Evolutionary conservation across 2,888 invertebrate species (phyloP), one percentile per base, ranked within the genome.

Genomic region (Dasypolia templi): DNA sequence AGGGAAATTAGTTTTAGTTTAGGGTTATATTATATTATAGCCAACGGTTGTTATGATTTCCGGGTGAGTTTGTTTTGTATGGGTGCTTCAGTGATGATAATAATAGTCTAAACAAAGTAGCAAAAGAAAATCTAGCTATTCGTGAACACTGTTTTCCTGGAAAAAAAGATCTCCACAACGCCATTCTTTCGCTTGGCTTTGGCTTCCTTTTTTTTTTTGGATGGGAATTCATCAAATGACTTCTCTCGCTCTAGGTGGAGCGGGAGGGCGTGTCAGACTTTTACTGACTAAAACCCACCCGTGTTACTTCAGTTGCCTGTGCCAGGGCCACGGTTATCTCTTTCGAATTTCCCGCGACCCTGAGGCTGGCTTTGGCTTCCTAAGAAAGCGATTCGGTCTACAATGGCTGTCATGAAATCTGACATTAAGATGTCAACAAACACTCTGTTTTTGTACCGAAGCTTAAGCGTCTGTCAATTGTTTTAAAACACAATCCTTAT

Each of bases 1-100:
- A 83, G 79, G 86, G 72, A 78, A 84, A 86, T 86, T 83, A 83
- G 82, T 77, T 86, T 75, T 84, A 70, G 77, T 82, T 83, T 72
- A 80, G 81, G 80, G 53, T 83, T 77, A 71, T 58, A 17, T 58
- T 67, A 64, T n/a, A n/a, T n/a, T n/a, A n/a, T n/a, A n/a, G n/a
- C n/a, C n/a, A n/a, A 64, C 32, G 19, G 76, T 39, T 63, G 61
- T 77, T 84, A 78, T 83, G 78, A 78, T 71, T 85, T 83, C 79
- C 72, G 78, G 3, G 56, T 77, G 75, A 81, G 55, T 76, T 66
- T 42, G 0, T 82, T 79, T 85, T 68, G 53, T 71, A 72, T 56
- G 55, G 68, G 17, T n/a, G 29, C 32, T 69, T n/a, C 3, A 22
- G 9, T 29, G 26, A 46, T 29, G 26, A 46, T 39, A 26, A 4